A percentile compares a stretch with the other conserved stretches of the same genome.
Evolutionary conservation across 2,113 vertebrate species (phyloP).

Genomic region (Petrocephalus microphthalmus): DNA sequence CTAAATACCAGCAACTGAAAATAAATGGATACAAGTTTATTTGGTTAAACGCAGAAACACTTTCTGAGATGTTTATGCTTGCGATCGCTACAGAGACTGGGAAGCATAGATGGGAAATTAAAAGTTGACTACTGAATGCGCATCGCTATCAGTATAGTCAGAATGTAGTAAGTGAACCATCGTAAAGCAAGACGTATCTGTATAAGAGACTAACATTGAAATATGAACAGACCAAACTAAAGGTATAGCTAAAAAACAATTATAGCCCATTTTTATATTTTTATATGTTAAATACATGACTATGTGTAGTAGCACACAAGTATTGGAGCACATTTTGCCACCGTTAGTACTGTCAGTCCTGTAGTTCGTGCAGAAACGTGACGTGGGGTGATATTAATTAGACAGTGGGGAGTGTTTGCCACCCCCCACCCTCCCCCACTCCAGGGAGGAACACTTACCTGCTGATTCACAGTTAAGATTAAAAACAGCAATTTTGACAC

Average conservation of each 20-base stretch:
- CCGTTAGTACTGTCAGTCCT: background rate
- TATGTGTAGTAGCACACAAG: background rate
- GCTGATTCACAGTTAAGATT: background rate
- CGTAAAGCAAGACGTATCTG: background rate
- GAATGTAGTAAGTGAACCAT: background rate
- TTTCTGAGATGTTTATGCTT: background rate
- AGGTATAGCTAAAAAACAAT: background rate
- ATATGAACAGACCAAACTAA: background rate
- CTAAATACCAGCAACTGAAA: background rate
- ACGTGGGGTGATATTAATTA: background rate
- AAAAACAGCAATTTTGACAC: background rate
- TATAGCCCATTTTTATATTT: background rate
- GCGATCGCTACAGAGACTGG: background rate
- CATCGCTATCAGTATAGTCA: background rate
- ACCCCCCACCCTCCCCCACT: background rate
- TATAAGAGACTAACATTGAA: background rate
- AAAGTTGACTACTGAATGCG: background rate
- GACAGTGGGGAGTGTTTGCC: background rate
- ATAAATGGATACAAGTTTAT: background rate
- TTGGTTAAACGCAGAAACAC: background rate
- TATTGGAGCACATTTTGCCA: background rate
- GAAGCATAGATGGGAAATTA: background rate
- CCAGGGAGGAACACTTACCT: background rate
- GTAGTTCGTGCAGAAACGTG: background rate
- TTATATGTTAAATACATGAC: background rate